Evolutionary conservation across 2,113 vertebrate species (phyloP).

Genomic region (Empidonax traillii): DNA sequence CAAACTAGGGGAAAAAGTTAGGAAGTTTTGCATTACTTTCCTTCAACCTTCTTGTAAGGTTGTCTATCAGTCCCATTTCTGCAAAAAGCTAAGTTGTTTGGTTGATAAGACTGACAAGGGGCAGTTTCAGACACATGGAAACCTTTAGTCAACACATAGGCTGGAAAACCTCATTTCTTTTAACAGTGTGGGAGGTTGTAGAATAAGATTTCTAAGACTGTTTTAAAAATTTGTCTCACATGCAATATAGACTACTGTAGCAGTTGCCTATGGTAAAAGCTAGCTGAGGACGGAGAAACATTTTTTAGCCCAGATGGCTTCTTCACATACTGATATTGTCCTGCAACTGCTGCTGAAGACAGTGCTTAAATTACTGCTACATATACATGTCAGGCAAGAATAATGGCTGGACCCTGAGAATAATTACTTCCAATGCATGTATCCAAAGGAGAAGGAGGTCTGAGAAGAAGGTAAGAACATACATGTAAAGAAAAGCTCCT

Average conservation of each 20-base stretch:
- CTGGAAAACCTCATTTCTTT: not conserved
- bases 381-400: not conserved
- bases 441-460: not conserved
- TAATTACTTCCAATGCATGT: not conserved
- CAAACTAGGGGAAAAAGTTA: not conserved
- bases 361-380: not conserved
- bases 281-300: not conserved
- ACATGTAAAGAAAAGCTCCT: not conserved
- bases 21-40: not conserved
- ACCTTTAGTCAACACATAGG: not conserved
- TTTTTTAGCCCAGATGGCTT: not conserved
- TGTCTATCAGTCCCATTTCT: not conserved
- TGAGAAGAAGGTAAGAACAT: not conserved
- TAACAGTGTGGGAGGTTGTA: not conserved
- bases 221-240: not conserved
- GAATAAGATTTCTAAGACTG: not conserved
- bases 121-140: not conserved
- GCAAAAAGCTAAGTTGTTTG: not conserved
- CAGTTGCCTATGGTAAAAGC: not conserved
- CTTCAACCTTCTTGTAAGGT: not conserved
- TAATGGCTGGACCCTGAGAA: not conserved
- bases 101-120: not conserved
- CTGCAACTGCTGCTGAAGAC: not conserved
- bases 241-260: not conserved
- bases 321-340: not conserved